These are phyloP conservation scores for Cyclophora punctaria DNA, from an alignment of 2,888 invertebrate genomes.

Conservation along the genomic window DNA sequence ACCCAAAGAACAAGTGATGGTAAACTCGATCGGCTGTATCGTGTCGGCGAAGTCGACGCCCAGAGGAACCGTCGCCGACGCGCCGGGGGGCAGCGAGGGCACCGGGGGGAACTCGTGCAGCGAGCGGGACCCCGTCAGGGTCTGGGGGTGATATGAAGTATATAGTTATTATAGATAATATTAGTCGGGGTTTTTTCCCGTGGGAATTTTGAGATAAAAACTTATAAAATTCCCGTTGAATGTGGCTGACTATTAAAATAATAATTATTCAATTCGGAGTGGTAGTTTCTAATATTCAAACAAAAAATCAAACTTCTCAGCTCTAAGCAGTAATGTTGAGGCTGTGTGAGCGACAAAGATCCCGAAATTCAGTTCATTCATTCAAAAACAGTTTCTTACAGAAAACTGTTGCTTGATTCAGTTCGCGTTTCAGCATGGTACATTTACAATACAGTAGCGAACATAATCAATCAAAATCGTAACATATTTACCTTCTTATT, in stretches of 20 bases:
- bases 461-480: background rate
- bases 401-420: too few species aligned
- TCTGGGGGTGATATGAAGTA: slow-evolving; percentile 25
- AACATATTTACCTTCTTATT: slow-evolving; percentile 78
- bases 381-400: too few species aligned
- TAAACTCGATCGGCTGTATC: slow-evolving; percentile 89
- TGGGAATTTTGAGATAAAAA: too few species aligned
- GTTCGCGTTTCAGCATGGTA: too few species aligned
- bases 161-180: too few species aligned
- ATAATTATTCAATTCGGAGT: too few species aligned
- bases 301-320: background rate
- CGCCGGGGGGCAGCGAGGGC: slow-evolving; percentile 76
- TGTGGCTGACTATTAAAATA: too few species aligned
- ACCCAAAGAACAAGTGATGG: slow-evolving; percentile 79
- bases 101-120: slow-evolving; percentile 67
- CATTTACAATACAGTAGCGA: too few species aligned
- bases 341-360: too few species aligned
- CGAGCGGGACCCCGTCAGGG: slow-evolving; percentile 42
- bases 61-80: slow-evolving; percentile 79
- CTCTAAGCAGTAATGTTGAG: background rate
- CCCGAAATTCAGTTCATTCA: too few species aligned
- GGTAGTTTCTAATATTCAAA: background rate
- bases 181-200: too few species aligned
- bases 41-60: slow-evolving; percentile 96
- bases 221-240: too few species aligned